Base-by-base conservation (phyloP, 2,113 vertebrate genomes). In the Loxodonta africana region DNA sequence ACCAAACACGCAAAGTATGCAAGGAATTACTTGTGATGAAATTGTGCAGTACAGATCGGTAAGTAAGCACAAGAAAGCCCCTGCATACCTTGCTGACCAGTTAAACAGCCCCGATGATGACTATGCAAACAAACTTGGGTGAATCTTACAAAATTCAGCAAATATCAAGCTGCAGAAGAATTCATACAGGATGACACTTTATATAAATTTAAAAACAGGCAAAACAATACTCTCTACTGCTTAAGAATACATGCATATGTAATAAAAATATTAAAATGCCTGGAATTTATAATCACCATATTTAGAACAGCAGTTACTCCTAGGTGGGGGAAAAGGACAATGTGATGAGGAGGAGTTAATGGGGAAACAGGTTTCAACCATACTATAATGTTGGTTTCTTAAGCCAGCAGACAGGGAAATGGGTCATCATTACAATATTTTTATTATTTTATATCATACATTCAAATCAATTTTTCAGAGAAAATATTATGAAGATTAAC, bases 381-480 rank as follows among this genome's bases (percentile, higher is more conserved):
- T 6, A 69, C 20, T 78, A 2, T 8, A 90, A 76, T 18, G 85
- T 30, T 83, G 44, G 28, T 81, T 83, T 94, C 77, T 30, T 83
- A 69, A 74, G 15, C 57, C 33, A 41, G 25, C n/a, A 65, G 5
- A 37, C 60, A 48, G 53, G 37, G 21, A 67, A 84, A 81, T 62
- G 14, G 15, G 46, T n/a, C 65, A 76, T 88, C 18, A 26, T 60
- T 78, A 86, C 26, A 92, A 76, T 17, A 69, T 51, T 67, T 74
- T 81, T 37, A 67, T 37, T 69, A 87, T 77, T 83, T 83, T 76
- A 74, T 33, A 2, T 74, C 21, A 65, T 62, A 60, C 41, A 57
- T 73, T 92, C 41, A 92, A 84, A 10, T 80, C 18, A 7, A 83
- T 77, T 92, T 90, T 73, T 73, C 67, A 63, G 73, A 84, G 28